phyloP scores from a whole-genome alignment of 2,797 vertebrate genomes.

The Notoglanidium macrostoma region DNA sequence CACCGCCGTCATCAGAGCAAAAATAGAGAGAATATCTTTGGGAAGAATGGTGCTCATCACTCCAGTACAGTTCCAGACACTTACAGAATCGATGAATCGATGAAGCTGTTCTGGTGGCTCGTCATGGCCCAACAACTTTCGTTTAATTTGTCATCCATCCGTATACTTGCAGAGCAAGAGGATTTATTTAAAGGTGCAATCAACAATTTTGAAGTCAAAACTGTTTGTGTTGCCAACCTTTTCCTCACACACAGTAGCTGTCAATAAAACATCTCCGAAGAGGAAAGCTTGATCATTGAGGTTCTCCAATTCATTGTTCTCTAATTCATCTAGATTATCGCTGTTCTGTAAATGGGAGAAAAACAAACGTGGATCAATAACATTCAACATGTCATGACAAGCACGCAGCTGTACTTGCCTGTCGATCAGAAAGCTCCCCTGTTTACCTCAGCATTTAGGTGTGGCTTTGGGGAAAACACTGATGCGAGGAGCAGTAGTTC shows the following conservation, averaged over 20 bases:
- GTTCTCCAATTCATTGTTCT: too few relatives aligned
- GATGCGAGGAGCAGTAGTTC: background rate
- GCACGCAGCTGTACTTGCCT: background rate
- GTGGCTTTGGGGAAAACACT: background rate
- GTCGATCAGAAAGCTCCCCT: background rate
- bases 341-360: background rate
- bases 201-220: background rate
- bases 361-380: background rate
- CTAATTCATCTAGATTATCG: too few relatives aligned
- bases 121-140: background rate
- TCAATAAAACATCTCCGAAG: background rate
- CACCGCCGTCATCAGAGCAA: background rate
- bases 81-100: background rate
- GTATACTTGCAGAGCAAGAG: background rate
- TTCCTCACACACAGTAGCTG: background rate
- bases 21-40: background rate
- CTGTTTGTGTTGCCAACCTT: background rate
- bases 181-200: background rate
- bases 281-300: background rate
- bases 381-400: background rate
- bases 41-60: background rate
- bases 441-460: background rate
- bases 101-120: background rate
- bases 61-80: background rate
- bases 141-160: background rate